phyloP scores from a whole-genome alignment of 2,888 invertebrate genomes.

The Tetranychus piercei region DNA sequence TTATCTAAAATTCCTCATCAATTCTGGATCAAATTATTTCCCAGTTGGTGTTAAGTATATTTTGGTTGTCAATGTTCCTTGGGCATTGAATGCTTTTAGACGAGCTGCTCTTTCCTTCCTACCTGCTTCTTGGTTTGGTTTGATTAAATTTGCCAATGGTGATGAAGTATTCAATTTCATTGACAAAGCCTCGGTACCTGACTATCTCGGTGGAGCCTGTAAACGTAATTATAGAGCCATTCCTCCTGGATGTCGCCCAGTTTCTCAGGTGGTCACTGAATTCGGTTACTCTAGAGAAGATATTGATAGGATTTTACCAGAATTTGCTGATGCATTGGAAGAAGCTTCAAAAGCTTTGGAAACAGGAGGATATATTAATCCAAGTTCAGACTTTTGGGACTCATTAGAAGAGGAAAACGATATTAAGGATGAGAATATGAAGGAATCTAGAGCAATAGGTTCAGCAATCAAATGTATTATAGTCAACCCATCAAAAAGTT shows the following conservation, averaged over 20 bases:
- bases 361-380: neutral
- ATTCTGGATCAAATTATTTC: slow-evolving; percentile 1
- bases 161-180: slow-evolving; percentile 17
- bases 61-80: slow-evolving; percentile 20
- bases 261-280: slow-evolving; percentile 11
- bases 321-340: slow-evolving; percentile 17
- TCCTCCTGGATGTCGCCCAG: slow-evolving; percentile 13
- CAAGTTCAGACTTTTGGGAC: neutral
- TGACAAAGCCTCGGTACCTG: slow-evolving; percentile 16
- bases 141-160: slow-evolving; percentile 18
- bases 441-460: neutral
- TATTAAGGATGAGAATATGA: neutral
- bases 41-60: slow-evolving; percentile 21
- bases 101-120: slow-evolving; percentile 15
- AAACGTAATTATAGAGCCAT: slow-evolving; percentile 19
- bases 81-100: slow-evolving; percentile 21
- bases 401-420: neutral
- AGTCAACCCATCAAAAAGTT: neutral
- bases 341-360: slow-evolving; percentile 16
- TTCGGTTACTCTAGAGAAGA: slow-evolving; percentile 15
- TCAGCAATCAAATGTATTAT: neutral
- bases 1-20: slow-evolving; percentile 7
- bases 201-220: slow-evolving; percentile 21
- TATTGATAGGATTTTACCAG: slow-evolving; percentile 12
- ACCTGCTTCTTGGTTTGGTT: slow-evolving; percentile 11